These are phyloP conservation scores for Philypnodon macrostomus DNA, from an alignment of 2,797 vertebrate species.

Conservation along the genomic window DNA sequence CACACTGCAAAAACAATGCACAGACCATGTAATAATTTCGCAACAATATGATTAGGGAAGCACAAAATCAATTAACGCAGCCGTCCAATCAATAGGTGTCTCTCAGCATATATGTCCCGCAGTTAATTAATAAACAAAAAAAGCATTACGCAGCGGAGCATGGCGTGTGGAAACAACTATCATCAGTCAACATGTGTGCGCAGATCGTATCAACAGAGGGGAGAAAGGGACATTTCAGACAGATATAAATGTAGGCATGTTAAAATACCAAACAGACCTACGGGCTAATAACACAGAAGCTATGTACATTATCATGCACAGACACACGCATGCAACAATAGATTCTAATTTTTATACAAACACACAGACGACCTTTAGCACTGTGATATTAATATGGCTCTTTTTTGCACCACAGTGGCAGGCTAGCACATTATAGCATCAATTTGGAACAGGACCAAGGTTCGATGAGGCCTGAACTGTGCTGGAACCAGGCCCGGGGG, in stretches of 20 bases:
- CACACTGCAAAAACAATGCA: conserved; percentile 36
- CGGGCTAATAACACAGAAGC: conserved; percentile 49
- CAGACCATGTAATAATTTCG: conserved; percentile 56
- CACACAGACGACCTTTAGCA: conserved; percentile 31
- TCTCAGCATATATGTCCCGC: conserved; percentile 74
- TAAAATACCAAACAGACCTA: conserved; percentile 53
- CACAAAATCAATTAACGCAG: conserved; percentile 75
- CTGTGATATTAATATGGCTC: conserved; percentile 37
- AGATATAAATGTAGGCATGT: conserved; percentile 60
- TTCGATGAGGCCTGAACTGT: conserved; percentile 68
- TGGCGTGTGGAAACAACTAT: conserved; percentile 68
- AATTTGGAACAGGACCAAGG: conserved; percentile 67
- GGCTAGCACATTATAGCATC: conserved; percentile 51
- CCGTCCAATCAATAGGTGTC: conserved; percentile 74
- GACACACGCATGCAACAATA: conserved; percentile 15
- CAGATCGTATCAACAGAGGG: conserved; percentile 73
- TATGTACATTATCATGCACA: conserved; percentile 31
- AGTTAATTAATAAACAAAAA: conserved; percentile 79
- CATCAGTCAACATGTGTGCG: conserved; percentile 69
- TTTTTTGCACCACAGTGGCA: conserved; percentile 42
- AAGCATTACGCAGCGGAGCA: conserved; percentile 67
- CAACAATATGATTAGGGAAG: conserved; percentile 77
- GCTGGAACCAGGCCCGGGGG: conserved; percentile 60
- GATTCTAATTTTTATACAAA: conserved; percentile 7
- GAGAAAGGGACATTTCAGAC: conserved; percentile 53